A percentile compares a stretch with the other conserved stretches of the same genome.
Evolutionary conservation across 2,888 invertebrate genomes (phyloP).

Genomic region (Drepanosiphum platanoidis): DNA sequence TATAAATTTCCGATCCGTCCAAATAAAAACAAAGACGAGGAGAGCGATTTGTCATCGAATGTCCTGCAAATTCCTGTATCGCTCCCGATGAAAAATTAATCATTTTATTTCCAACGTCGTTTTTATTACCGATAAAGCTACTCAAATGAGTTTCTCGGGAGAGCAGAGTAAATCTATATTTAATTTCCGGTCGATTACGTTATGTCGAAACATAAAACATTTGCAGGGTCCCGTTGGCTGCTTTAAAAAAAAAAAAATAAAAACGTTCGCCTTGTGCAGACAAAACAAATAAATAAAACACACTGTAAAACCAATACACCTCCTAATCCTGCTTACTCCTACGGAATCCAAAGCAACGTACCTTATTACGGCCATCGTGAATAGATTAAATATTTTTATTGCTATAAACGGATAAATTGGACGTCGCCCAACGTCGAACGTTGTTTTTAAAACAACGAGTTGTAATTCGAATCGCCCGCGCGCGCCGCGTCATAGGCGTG

Average conservation of each 20-base stretch:
- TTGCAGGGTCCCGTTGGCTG: background rate
- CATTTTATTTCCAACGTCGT: background rate
- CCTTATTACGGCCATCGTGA: background rate
- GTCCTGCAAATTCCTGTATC: too few relatives aligned
- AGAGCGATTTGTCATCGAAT: background rate
- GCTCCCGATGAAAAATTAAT: background rate
- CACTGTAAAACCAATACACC: background rate
- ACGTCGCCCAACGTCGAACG: background rate
- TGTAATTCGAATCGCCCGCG: background rate
- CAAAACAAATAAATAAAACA: background rate
- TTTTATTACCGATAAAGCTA: background rate
- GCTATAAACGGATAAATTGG: constrained; percentile 32
- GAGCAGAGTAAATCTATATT: background rate
- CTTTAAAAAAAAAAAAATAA: too few relatives aligned
- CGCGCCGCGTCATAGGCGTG: too few relatives aligned
- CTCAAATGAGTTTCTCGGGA: background rate
- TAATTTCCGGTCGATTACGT: constrained; percentile 16
- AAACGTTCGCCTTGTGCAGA: background rate
- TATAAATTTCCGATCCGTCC: too few relatives aligned
- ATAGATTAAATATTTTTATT: constrained; percentile 41
- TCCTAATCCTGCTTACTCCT: background rate
- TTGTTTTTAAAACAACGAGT: constrained; percentile 9
- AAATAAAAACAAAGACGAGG: background rate
- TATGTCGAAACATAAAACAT: constrained; percentile 29
- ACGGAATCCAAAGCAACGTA: constrained; percentile 3